Conservation (phyloP, 1,140 invertebrate genomes). For the Drosophila eugracilis region DNA sequence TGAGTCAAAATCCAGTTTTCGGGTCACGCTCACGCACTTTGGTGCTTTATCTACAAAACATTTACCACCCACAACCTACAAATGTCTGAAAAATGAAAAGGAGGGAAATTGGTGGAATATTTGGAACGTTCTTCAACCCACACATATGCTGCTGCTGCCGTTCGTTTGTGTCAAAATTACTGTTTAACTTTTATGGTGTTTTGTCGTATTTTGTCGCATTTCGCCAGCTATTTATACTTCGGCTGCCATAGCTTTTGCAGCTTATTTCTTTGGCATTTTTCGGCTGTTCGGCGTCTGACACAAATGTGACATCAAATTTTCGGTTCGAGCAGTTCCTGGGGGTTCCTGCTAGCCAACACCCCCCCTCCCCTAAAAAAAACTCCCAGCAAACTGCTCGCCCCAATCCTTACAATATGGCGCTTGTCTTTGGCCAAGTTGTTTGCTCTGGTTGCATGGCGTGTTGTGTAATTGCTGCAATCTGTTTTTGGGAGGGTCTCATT, state of each 20-base stretch:
- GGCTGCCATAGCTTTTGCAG: conserved; percentile 59
- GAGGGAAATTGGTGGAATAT: conserved; percentile 56
- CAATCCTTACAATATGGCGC: conserved; percentile 62
- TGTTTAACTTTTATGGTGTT: conserved; percentile 80
- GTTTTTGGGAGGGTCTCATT: conserved; percentile 41
- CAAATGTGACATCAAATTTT: conserved; percentile 79
- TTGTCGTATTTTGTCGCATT: conserved; percentile 70
- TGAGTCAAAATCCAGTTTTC: conserved; percentile 28
- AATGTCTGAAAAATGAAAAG: conserved; percentile 17
- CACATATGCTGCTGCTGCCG: conserved; percentile 66
- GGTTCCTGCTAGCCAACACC: conserved; percentile 25
- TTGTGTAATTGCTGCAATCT: conserved; percentile 81
- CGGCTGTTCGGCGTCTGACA: conserved; percentile 68
- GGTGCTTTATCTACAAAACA: conserved; percentile 69
- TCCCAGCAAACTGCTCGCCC: too few species aligned
- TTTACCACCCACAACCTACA: conserved; percentile 50
- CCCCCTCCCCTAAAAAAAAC: too few species aligned
- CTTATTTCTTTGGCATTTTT: conserved; percentile 80
- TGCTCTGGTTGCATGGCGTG: conserved; percentile 63
- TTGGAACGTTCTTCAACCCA: conserved; percentile 38
- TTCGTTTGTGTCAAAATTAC: conserved; percentile 72
- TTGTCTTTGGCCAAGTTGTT: conserved; percentile 60
- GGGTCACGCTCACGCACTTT: conserved; percentile 65
- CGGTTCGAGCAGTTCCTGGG: conserved; percentile 26
- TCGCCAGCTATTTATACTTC: conserved; percentile 69